These are phyloP conservation scores for Athrips mouffetella DNA, from an alignment of 2,888 invertebrate species.

Conservation along the genomic window DNA sequence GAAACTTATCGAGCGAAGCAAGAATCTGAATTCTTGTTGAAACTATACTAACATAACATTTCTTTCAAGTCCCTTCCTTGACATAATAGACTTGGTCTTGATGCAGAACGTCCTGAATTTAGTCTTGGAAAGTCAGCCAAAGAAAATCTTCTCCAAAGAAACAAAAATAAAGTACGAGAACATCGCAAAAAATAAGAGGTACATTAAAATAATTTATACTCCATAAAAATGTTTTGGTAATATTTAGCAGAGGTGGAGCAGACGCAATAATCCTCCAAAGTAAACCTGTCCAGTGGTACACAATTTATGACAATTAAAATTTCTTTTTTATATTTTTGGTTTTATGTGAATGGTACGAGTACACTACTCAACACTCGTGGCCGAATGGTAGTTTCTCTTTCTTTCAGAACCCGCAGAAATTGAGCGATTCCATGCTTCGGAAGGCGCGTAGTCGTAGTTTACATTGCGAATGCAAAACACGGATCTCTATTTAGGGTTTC, in stretches of 20 bases:
- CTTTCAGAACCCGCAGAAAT: too few relatives aligned
- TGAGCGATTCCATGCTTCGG: too few relatives aligned
- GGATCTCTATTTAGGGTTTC: too few relatives aligned
- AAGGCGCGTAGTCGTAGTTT: too few relatives aligned
- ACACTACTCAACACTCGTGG: conserved; percentile 9
- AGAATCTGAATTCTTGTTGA: too few relatives aligned
- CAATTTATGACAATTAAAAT: conserved; percentile 40
- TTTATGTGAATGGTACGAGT: too few relatives aligned
- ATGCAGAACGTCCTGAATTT: background rate
- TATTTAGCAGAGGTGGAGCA: background rate
- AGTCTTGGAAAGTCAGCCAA: background rate
- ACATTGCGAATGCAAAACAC: too few relatives aligned
- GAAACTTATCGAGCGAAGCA: too few relatives aligned
- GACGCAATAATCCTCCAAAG: conserved; percentile 19
- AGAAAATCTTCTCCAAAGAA: background rate
- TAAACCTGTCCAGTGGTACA: conserved; percentile 26
- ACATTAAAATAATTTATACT: conserved; percentile 4
- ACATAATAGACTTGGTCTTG: background rate
- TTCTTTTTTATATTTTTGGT: too few relatives aligned
- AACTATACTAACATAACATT: too few relatives aligned
- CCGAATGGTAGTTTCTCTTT: background rate
- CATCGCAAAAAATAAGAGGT: background rate
- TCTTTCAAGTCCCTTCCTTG: background rate
- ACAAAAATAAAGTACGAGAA: background rate
- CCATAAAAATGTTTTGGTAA: conserved; percentile 2